phyloP scores from a whole-genome alignment of 1,140 invertebrate genomes.

The silkworm (Bombyx mori) region ASM3026992v2 NC_085111.1:13133501-13134000 shows the following conservation, averaged over 20 bases:
- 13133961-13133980: too few relatives aligned
- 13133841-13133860: too few relatives aligned
- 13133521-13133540: neutral
- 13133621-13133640: conserved; percentile 65
- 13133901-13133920: too few relatives aligned
- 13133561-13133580: conserved; percentile 57
- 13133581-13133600: conserved; percentile 29
- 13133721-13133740: conserved; percentile 70
- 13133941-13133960: too few relatives aligned
- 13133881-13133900: too few relatives aligned
- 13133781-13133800: conserved; percentile 56
- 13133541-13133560: conserved; percentile 12
- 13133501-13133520: neutral
- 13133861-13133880: too few relatives aligned
- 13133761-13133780: conserved; percentile 69
- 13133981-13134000: too few relatives aligned
- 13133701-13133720: conserved; percentile 57
- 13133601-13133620: conserved; percentile 39
- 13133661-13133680: conserved; percentile 42
- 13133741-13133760: conserved; percentile 68
- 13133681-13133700: conserved; percentile 56
- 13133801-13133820: conserved; percentile 22
- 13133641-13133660: conserved; percentile 55
- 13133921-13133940: too few relatives aligned
- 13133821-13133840: neutral